Conservation (phyloP, 2,797 vertebrate species). For the Garrulus glandarius region DNA sequence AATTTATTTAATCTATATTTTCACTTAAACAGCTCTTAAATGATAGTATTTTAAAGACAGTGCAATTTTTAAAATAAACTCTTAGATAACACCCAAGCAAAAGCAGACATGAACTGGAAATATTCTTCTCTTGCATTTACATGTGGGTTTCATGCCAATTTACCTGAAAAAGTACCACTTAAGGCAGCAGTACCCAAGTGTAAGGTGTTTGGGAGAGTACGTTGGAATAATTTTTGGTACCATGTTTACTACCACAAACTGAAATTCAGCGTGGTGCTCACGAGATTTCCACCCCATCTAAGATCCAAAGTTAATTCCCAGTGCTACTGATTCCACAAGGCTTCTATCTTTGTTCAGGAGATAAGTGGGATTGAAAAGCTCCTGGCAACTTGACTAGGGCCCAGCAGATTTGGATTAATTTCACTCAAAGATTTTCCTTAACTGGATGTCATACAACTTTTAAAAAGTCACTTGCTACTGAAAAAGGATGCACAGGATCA, state of each 20-base stretch:
- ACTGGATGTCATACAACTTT: neutral
- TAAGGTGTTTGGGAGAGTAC: neutral
- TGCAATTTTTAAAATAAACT: neutral
- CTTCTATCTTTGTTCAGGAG: neutral
- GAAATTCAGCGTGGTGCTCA: neutral
- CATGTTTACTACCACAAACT: neutral
- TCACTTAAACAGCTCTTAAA: neutral
- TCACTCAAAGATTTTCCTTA: neutral
- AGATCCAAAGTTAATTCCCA: constrained; percentile 12
- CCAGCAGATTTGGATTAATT: constrained; percentile 10
- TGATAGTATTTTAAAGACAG: neutral
- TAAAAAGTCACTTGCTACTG: neutral
- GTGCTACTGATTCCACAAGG: neutral
- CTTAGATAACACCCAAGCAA: neutral
- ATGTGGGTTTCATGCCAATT: neutral
- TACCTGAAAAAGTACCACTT: neutral
- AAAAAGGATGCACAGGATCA: neutral
- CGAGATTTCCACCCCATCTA: neutral
- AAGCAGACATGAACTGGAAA: neutral
- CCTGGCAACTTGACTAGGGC: neutral
- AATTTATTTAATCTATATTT: neutral
- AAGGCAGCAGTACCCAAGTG: neutral
- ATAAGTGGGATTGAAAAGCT: constrained; percentile 13
- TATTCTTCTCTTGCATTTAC: neutral
- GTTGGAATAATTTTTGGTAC: neutral